Conservation (phyloP, 2,113 vertebrate species). For the Eonycteris spelaea region DNA sequence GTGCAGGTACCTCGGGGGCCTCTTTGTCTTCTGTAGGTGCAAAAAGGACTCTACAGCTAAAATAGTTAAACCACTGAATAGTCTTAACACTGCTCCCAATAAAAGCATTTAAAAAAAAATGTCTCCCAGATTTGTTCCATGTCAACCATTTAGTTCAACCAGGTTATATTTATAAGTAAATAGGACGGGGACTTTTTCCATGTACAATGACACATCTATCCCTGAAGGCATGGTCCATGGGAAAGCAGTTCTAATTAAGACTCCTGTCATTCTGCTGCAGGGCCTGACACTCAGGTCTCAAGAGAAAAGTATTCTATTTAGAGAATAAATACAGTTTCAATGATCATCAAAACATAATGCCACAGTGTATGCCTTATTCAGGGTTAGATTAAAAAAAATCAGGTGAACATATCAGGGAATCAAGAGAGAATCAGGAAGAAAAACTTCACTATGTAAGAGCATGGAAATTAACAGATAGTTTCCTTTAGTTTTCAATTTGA, state of each 20-base stretch:
- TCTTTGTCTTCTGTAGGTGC: neutral
- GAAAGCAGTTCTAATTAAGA: slow-evolving; percentile 34
- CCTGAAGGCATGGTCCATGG: neutral
- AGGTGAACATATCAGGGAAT: neutral
- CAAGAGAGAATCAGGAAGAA: slow-evolving; percentile 2
- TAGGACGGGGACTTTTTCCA: slow-evolving; percentile 3
- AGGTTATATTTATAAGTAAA: neutral
- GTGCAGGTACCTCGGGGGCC: accelerated
- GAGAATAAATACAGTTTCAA: neutral
- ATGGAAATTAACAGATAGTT: neutral
- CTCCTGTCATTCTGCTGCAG: slow-evolving; percentile 19
- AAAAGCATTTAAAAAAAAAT: neutral
- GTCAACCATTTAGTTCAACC: neutral
- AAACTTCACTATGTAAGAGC: neutral
- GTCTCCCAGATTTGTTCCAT: neutral
- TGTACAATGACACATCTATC: slow-evolving; percentile 35
- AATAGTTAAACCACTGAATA: neutral
- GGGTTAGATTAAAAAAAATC: neutral
- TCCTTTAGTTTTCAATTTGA: slow-evolving; percentile 38
- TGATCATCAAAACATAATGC: neutral
- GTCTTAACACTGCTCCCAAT: neutral
- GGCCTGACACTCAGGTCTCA: slow-evolving; percentile 12
- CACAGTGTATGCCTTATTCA: neutral
- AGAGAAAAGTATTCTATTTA: slow-evolving; percentile 8
- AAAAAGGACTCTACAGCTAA: neutral